Evolutionary conservation across 2,888 invertebrate genomes (phyloP).

Genomic region (Cerastis leucographa): DNA sequence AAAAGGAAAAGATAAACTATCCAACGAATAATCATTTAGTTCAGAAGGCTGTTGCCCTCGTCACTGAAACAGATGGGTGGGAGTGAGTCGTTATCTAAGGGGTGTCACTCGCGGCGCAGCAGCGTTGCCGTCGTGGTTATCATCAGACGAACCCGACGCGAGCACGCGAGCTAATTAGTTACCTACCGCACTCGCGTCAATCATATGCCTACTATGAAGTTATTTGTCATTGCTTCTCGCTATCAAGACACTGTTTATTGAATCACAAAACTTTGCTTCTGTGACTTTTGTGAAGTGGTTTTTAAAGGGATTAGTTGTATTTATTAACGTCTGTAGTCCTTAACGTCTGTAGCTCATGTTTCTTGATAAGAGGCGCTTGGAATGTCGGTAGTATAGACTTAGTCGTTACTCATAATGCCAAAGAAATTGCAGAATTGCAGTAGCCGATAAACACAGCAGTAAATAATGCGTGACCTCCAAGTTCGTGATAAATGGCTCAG

Average conservation of each 20-base stretch:
- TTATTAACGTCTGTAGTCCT: slow-evolving; percentile 8
- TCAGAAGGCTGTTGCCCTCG: slow-evolving; percentile 26
- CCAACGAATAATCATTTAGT: slow-evolving; percentile 39
- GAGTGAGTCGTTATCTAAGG: slow-evolving; percentile 80
- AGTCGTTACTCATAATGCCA: background rate
- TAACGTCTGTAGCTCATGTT: background rate
- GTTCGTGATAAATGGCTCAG: slow-evolving; percentile 31
- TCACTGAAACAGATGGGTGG: slow-evolving; percentile 56
- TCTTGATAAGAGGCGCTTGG: background rate
- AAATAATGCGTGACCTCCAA: slow-evolving; percentile 28
- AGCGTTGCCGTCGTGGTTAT: slow-evolving; percentile 75
- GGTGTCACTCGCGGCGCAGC: slow-evolving; percentile 77
- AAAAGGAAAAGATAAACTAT: slow-evolving; percentile 7
- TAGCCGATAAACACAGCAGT: background rate
- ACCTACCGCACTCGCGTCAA: slow-evolving; percentile 67
- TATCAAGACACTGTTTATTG: slow-evolving; percentile 29
- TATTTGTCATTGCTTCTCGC: slow-evolving; percentile 36
- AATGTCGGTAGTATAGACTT: background rate
- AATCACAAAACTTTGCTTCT: slow-evolving; percentile 35
- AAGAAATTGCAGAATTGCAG: slow-evolving; percentile 27
- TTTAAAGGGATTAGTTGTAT: background rate
- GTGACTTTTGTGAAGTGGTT: background rate
- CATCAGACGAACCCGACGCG: slow-evolving; percentile 84
- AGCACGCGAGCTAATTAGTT: slow-evolving; percentile 92
- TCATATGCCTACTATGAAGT: slow-evolving; percentile 64